A percentile compares a stretch with the other conserved stretches of the same genome.
These are phyloP conservation scores for Manacus vitellinus DNA, from an alignment of 2,113 vertebrate species.

Conservation along the genomic window DNA sequence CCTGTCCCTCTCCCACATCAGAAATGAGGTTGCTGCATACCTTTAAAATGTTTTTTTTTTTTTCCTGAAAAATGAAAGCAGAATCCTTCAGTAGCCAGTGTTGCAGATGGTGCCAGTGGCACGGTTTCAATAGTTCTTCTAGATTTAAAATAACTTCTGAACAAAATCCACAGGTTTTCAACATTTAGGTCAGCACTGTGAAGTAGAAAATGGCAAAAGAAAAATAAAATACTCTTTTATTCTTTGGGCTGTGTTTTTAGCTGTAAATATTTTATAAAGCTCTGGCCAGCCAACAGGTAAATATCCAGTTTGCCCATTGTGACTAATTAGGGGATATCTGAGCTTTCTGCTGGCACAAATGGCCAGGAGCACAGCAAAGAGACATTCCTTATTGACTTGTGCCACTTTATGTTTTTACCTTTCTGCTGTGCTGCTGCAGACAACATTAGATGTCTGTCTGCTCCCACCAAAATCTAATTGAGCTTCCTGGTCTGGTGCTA, in stretches of 20 bases:
- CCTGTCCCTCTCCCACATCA: neutral
- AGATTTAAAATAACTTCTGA: neutral
- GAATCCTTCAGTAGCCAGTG: neutral
- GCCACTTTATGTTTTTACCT: neutral
- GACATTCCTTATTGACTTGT: neutral
- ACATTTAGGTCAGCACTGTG: neutral
- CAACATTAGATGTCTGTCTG: neutral
- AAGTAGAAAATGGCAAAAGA: neutral
- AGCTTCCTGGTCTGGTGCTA: neutral
- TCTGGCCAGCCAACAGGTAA: neutral
- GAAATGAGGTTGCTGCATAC: neutral
- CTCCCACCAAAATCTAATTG: neutral
- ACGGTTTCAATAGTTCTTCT: neutral
- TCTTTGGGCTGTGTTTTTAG: neutral
- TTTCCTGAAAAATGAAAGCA: neutral
- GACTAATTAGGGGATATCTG: constrained; percentile 24
- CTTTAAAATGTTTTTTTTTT: neutral
- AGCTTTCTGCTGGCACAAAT: neutral
- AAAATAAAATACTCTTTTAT: neutral
- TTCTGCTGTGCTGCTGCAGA: neutral
- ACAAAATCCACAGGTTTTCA: neutral
- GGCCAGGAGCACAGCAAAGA: neutral
- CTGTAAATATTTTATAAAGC: constrained; percentile 40
- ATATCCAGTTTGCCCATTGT: constrained; percentile 7
- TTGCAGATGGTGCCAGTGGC: neutral